These are phyloP conservation scores for Rhagonycha lutea DNA, from an alignment of 2,888 invertebrate genomes.

Conservation along the genomic window DNA sequence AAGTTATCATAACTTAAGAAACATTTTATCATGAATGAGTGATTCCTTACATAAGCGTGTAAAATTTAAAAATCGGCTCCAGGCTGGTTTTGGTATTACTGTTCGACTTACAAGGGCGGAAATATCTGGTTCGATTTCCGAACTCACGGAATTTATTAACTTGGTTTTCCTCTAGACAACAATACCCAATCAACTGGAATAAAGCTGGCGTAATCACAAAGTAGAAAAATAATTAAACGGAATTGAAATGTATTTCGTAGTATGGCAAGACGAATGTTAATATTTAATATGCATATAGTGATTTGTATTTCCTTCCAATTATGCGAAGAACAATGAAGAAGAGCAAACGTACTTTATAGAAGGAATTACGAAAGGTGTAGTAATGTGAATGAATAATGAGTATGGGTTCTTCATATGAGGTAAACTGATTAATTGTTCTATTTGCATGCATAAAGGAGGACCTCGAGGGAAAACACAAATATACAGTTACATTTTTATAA, in stretches of 20 bases:
- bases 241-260: background rate
- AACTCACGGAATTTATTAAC: too few relatives aligned
- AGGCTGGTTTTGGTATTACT: background rate
- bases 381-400: conserved; percentile 17
- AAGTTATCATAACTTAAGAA: background rate
- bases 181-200: background rate
- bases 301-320: background rate
- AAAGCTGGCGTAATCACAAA: background rate
- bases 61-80: background rate
- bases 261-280: background rate
- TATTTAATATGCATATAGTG: background rate
- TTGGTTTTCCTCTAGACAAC: too few relatives aligned
- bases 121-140: too few relatives aligned
- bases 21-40: background rate
- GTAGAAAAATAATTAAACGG: background rate
- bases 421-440: conserved; percentile 19
- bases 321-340: conserved; percentile 11
- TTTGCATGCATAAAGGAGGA: conserved; percentile 16
- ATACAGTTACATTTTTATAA: conserved; percentile 2
- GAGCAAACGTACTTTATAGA: conserved; percentile 9
- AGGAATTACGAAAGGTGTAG: conserved; percentile 15
- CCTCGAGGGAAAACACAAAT: conserved; percentile 6
- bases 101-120: too few relatives aligned
- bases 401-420: conserved; percentile 12
- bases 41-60: background rate